Evolutionary conservation across 2,797 vertebrate genomes (phyloP).

Genomic region (Acrossocheilus fasciatus): DNA sequence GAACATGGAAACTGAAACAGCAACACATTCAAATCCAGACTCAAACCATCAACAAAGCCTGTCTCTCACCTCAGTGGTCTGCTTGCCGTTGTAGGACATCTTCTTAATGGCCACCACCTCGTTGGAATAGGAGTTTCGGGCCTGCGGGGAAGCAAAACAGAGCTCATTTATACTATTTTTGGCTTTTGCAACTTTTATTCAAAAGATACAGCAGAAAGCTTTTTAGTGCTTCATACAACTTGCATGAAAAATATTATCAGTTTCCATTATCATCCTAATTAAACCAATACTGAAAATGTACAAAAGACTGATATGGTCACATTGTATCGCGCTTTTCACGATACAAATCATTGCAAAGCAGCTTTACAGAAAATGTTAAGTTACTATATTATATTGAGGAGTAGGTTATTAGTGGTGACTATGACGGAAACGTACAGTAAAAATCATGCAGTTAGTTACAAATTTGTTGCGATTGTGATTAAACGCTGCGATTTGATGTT

Average conservation of each 20-base stretch:
- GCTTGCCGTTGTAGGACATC: conserved; percentile 99
- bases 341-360: background rate
- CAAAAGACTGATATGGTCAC: background rate
- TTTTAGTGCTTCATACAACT: background rate
- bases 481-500: no score
- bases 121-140: conserved; percentile 93
- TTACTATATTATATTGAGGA: background rate
- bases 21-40: background rate
- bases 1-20: background rate
- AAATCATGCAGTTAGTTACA: no score
- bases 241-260: background rate
- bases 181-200: background rate
- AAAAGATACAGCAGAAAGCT: background rate
- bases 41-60: background rate
- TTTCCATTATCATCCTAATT: background rate
- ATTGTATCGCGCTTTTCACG: background rate
- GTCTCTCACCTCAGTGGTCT: conserved; percentile 90
- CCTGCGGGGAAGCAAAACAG: conserved; percentile 73
- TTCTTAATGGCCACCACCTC: conserved; percentile 99
- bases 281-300: background rate
- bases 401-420: background rate
- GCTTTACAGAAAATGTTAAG: background rate
- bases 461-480: no score
- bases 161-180: background rate
- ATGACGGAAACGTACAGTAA: no score